A percentile compares a stretch with the other conserved stretches of the same genome.
phyloP scores from a whole-genome alignment of 2,797 vertebrate species.

The Scleropages formosus region DNA sequence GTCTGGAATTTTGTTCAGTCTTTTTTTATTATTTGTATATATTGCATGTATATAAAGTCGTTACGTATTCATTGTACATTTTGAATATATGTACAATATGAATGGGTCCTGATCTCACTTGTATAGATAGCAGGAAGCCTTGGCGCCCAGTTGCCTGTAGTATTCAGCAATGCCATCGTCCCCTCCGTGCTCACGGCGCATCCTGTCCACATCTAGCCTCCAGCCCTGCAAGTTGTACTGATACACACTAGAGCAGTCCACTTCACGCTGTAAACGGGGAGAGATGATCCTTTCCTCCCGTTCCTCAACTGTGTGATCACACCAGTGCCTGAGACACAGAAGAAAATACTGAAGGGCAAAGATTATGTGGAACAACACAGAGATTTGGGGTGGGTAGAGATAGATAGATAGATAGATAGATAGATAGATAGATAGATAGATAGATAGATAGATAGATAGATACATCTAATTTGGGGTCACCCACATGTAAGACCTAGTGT shows the following conservation, averaged over 20 bases:
- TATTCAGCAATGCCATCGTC: slow-evolving; percentile 59
- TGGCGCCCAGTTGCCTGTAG: slow-evolving; percentile 55
- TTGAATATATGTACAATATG: too few relatives aligned
- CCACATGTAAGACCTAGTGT: neutral
- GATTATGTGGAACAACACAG: neutral
- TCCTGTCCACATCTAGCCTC: slow-evolving; percentile 73
- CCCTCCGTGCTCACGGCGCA: slow-evolving; percentile 57
- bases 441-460: too few relatives aligned
- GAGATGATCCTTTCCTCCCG: slow-evolving; percentile 65
- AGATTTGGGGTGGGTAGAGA: too few relatives aligned
- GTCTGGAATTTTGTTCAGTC: too few relatives aligned
- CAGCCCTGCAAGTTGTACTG: slow-evolving; percentile 77
- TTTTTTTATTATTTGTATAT: too few relatives aligned
- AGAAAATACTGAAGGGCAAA: neutral
- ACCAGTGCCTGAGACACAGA: slow-evolving; percentile 75
- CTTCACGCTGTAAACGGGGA: slow-evolving; percentile 71
- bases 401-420: too few relatives aligned
- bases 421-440: too few relatives aligned
- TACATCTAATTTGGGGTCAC: neutral
- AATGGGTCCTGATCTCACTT: slow-evolving; percentile 67
- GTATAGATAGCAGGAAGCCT: slow-evolving; percentile 75
- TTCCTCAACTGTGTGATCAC: slow-evolving; percentile 66
- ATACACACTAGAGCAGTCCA: slow-evolving; percentile 76
- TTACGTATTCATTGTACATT: too few relatives aligned
- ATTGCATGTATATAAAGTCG: too few relatives aligned